These are phyloP conservation scores for Rousettus madagascariensis DNA, from an alignment of 2,797 vertebrate species.

Conservation along the genomic window DNA sequence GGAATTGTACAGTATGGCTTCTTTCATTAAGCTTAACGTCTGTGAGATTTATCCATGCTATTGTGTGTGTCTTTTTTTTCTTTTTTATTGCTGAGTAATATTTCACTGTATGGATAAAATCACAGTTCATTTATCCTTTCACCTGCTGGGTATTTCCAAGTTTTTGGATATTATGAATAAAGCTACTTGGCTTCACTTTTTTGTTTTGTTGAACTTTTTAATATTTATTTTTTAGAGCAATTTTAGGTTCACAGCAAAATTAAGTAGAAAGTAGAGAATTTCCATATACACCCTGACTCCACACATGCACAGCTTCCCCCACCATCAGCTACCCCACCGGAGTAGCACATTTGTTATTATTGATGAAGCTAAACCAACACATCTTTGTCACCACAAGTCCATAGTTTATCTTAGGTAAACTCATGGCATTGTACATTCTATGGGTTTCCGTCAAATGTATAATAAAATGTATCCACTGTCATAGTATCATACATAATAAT, in stretches of 20 bases:
- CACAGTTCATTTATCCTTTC: not conserved
- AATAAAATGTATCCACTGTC: not conserved
- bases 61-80: not conserved
- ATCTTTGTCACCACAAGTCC: not conserved
- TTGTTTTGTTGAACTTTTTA: constrained; percentile 23
- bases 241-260: not conserved
- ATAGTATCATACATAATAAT: not conserved
- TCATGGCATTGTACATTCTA: not conserved
- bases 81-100: not conserved
- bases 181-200: not conserved
- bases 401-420: not conserved
- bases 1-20: not conserved
- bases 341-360: not conserved
- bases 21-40: not conserved
- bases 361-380: not conserved
- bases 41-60: not conserved
- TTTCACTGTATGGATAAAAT: not conserved
- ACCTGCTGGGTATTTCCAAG: not conserved
- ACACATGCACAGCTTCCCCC: not conserved
- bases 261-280: not conserved
- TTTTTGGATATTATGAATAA: not conserved
- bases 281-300: not conserved
- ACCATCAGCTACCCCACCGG: not conserved
- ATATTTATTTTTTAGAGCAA: not conserved
- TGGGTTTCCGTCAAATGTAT: not conserved